phyloP scores from a whole-genome alignment of 2,797 vertebrate species.

The Pithecia hirsuta region DNA sequence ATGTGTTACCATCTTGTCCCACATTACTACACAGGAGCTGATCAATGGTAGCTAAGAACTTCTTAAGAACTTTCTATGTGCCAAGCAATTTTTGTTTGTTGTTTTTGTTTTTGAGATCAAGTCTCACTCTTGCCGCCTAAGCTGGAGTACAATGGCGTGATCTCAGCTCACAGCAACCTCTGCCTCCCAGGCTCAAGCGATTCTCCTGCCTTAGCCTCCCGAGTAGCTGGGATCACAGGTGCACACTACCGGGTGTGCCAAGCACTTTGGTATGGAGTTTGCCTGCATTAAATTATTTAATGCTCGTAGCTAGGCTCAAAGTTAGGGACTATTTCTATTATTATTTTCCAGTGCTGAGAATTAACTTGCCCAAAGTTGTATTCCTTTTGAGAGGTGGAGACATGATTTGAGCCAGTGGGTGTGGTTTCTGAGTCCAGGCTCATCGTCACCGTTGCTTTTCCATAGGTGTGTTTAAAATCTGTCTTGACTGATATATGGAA shows the following conservation, averaged over 20 bases:
- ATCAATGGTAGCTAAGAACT: not conserved
- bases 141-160: not conserved
- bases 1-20: not conserved
- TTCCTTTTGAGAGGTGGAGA: not conserved
- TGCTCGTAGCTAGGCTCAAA: not conserved
- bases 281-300: not conserved
- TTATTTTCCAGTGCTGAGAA: not conserved
- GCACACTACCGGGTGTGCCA: not conserved
- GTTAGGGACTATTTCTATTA: not conserved
- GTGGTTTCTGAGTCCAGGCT: not conserved
- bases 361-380: not conserved
- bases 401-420: not conserved
- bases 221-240: not conserved
- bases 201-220: not conserved
- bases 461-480: not conserved
- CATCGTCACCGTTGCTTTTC: not conserved
- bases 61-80: not conserved
- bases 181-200: accelerated
- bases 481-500: not conserved
- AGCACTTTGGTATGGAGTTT: not conserved
- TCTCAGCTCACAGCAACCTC: not conserved
- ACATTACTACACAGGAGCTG: not conserved
- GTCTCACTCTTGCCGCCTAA: not conserved
- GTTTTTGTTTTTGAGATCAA: not conserved
- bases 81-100: not conserved